Base-by-base conservation (phyloP, 2,797 vertebrate species). In the Danio aesculapii region DNA sequence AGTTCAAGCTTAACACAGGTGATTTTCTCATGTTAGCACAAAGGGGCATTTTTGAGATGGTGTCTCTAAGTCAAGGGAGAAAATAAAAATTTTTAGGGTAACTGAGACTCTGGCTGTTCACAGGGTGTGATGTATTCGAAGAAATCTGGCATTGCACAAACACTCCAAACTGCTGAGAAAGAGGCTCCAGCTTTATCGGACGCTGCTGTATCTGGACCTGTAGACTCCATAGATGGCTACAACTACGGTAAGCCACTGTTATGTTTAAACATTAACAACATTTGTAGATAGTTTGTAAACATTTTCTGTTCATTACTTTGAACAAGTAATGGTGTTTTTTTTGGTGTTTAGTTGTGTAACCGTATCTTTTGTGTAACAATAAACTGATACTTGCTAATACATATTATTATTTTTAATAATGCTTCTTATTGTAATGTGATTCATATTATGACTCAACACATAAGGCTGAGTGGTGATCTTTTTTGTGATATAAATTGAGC, bases 211-310 rank as follows among this genome's bases (percentile, higher is more conserved):
- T 3, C 87, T 0, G 80, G 81, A 17, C 4, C 83, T 12, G 4
- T 80, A 12, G 90, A 92, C 0, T 87, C 68, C 46, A 77, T 86
- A 43, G 91, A 92, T 13, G 6, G 78, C 39, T 93, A 87, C 44
- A 39, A 86, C 53, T 94, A 88, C 55, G 88, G 88, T 87, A 73
- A 50, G 70, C 9, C n/a, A 5, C 70, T 52, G 14, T 50, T 77
- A 14, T 30, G 6, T 70, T 44, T 79, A 16, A 64, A 46, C 19
- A 4, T 52, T n/a, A 55, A 63, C 62, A 5, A 0, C 8, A 17
- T 57, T 19, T 46, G 53, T 46, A 12, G 4, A 21, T 41, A 5
- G 0, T 6, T 58, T 46, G 5, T 8, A 10, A 58, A 73, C 13
- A 0, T 39, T 43, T 12, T 11, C 8, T 43, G 10, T 71, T 71